Conservation (phyloP, 2,113 vertebrate genomes). For the Bubalus kerabau region DNA sequence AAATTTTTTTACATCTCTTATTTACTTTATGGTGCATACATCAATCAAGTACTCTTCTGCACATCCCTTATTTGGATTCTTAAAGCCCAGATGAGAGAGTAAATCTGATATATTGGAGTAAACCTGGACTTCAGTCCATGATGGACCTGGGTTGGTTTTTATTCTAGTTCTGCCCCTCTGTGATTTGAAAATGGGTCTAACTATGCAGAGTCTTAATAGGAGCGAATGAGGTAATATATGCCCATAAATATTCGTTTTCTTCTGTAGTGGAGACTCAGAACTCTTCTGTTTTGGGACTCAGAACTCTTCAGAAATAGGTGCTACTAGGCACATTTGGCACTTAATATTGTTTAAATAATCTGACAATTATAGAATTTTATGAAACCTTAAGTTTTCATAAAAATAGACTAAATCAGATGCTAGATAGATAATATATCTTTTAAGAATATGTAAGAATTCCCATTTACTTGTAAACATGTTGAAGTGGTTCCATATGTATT, state of each 20-base stretch:
- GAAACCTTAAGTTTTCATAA: not conserved
- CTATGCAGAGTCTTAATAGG: not conserved
- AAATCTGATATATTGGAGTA: not conserved
- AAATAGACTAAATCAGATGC: not conserved
- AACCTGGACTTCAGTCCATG: not conserved
- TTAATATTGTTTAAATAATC: not conserved
- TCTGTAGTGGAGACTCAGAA: not conserved
- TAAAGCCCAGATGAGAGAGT: not conserved
- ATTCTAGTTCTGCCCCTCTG: not conserved
- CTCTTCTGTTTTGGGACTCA: not conserved
- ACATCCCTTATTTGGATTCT: constrained; percentile 9
- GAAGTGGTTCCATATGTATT: not conserved
- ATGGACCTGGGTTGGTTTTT: not conserved
- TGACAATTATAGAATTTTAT: constrained; percentile 11
- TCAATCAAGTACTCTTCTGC: not conserved
- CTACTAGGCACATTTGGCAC: not conserved
- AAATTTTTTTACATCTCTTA: not conserved
- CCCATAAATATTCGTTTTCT: not conserved
- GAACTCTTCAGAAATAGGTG: not conserved
- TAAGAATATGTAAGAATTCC: not conserved
- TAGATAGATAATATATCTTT: not conserved
- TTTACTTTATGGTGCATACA: not conserved
- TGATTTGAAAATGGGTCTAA: not conserved
- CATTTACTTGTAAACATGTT: not conserved
- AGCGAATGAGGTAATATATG: not conserved